Evolutionary conservation across 2,888 invertebrate species (phyloP).

Genomic region (Cylloceria caligata): DNA sequence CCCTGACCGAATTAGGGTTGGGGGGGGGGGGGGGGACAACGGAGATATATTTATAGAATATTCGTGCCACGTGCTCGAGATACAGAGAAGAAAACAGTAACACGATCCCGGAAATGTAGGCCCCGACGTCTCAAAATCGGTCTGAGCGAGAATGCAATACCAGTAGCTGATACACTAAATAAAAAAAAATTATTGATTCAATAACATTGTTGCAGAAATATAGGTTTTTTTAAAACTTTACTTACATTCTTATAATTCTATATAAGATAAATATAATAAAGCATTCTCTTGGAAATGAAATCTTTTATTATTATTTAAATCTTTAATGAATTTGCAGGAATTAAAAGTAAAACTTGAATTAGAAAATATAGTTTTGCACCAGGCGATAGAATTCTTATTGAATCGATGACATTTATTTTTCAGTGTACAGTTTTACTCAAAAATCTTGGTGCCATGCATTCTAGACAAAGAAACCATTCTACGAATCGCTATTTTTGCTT

Average conservation of each 20-base stretch:
- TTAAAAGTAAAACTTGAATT: too few relatives aligned
- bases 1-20: constrained; percentile 30
- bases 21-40: not conserved
- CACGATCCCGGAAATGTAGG: not conserved
- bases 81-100: constrained; percentile 23
- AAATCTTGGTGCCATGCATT: not conserved
- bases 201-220: too few relatives aligned
- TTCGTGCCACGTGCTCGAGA: constrained; percentile 37
- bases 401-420: too few relatives aligned
- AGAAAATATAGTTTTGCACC: too few relatives aligned
- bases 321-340: too few relatives aligned
- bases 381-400: too few relatives aligned
- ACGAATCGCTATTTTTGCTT: constrained; percentile 71
- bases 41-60: constrained; percentile 50
- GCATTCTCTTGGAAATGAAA: too few relatives aligned
- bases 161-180: not conserved
- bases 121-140: constrained; percentile 1
- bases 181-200: too few relatives aligned
- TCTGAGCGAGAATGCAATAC: not conserved
- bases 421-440: not conserved
- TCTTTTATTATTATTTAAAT: too few relatives aligned
- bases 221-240: too few relatives aligned
- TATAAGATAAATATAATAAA: too few relatives aligned
- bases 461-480: constrained; percentile 66
- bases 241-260: too few relatives aligned